Conservation (phyloP, 2,888 invertebrate species). For the Thyatira batis region DNA sequence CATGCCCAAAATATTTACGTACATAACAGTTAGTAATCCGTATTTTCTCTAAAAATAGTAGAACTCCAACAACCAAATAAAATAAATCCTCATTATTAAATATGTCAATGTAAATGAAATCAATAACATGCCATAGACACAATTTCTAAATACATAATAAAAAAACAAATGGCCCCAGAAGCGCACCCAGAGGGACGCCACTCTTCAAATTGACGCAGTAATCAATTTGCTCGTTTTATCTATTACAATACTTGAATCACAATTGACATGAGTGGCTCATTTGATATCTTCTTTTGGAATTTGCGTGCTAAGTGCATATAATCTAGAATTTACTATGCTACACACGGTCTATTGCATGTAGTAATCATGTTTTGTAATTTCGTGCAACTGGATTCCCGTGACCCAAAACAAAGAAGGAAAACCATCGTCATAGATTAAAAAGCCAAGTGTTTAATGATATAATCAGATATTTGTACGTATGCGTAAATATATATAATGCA, state of each 20-base stretch:
- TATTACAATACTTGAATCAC: background rate
- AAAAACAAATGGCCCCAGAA: background rate
- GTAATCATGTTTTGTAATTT: conserved; percentile 24
- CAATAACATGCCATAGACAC: no score
- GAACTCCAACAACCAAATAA: no score
- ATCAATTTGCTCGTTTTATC: background rate
- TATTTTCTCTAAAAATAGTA: no score
- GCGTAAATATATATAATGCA: background rate
- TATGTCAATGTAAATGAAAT: no score
- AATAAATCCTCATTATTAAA: no score
- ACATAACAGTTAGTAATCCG: no score
- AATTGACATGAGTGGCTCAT: background rate
- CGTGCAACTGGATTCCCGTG: conserved; percentile 41
- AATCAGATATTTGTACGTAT: background rate
- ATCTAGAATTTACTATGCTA: conserved; percentile 38
- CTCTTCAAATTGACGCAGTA: background rate
- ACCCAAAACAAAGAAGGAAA: conserved; percentile 47
- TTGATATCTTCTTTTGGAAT: conserved; percentile 22
- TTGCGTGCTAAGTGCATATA: conserved; percentile 21
- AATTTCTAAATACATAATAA: background rate
- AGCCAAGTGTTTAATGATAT: background rate
- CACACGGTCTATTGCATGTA: conserved; percentile 31
- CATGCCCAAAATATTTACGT: no score
- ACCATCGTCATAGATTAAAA: conserved; percentile 5
- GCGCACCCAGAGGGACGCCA: background rate